Percentiles rank a stretch among this genome's conserved stretches.
Conservation (phyloP, 2,888 invertebrate genomes). For the Trissolcus brochymenae region DNA sequence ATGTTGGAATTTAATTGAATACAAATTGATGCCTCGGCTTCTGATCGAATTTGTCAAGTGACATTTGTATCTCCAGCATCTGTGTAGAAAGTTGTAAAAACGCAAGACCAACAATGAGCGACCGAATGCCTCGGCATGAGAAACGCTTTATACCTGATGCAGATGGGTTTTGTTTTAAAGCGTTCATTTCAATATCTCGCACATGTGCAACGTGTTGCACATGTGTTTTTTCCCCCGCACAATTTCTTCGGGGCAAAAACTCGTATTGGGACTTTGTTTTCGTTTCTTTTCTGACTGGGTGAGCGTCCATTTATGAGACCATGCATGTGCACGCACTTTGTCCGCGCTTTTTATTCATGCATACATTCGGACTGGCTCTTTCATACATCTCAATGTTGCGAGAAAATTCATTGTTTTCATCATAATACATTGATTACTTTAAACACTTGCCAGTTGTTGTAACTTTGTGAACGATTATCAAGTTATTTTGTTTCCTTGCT, state of each 20-base stretch:
- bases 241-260: slow-evolving; percentile 43
- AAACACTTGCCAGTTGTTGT: too few species aligned
- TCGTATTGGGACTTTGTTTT: slow-evolving; percentile 49
- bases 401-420: slow-evolving; percentile 12
- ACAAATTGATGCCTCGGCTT: background rate
- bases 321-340: slow-evolving; percentile 5
- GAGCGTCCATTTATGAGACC: slow-evolving; percentile 12
- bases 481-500: background rate
- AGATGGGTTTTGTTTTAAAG: slow-evolving; percentile 51
- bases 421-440: slow-evolving; percentile 3
- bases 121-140: slow-evolving; percentile 24
- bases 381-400: too few species aligned
- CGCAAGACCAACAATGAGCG: slow-evolving; percentile 12
- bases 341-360: slow-evolving; percentile 21
- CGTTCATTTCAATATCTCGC: slow-evolving; percentile 50
- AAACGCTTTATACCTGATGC: slow-evolving; percentile 49
- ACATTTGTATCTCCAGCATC: background rate
- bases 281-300: slow-evolving; percentile 42
- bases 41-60: background rate
- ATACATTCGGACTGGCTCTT: slow-evolving; percentile 6
- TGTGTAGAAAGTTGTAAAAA: slow-evolving; percentile 6
- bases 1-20: background rate
- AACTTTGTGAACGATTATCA: background rate
- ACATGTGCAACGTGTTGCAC: slow-evolving; percentile 55
- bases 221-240: slow-evolving; percentile 57